Conservation (phyloP, 92 coral and sea anemone genomes). For the Siderastrea radians region DNA sequence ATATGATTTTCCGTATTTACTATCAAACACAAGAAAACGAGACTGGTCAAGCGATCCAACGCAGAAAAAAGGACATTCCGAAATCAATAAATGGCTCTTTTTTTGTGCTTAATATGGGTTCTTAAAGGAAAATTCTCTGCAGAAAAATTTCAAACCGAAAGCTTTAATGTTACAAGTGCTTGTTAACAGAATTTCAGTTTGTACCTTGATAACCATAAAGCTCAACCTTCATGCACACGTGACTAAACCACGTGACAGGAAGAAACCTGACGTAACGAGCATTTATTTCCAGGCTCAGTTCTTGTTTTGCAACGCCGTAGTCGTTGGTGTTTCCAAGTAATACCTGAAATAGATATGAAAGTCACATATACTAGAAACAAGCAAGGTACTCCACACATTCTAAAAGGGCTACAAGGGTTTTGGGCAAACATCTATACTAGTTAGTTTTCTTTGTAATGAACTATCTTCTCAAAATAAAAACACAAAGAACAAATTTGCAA, state of each 20-base stretch:
- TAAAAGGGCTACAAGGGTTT: not conserved
- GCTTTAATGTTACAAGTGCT: no score
- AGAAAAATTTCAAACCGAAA: no score
- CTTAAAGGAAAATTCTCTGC: not conserved
- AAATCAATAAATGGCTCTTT: no score
- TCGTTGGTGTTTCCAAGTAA: constrained; percentile 55
- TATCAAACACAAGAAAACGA: no score
- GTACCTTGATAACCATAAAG: constrained; percentile 75
- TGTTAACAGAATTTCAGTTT: not conserved
- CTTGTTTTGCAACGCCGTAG: constrained; percentile 32
- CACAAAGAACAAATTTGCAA: no score
- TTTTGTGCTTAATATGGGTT: no score
- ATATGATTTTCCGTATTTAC: no score
- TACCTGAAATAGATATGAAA: constrained; percentile 10
- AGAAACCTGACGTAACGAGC: constrained; percentile 62
- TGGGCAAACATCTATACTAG: not conserved
- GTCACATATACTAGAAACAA: not conserved
- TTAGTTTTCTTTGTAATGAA: no score
- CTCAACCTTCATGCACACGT: constrained; percentile 74
- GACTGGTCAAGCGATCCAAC: no score
- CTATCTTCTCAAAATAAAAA: no score
- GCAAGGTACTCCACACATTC: no score
- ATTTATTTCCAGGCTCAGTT: constrained; percentile 16
- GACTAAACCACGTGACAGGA: constrained; percentile 56
- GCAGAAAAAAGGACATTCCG: no score